A percentile compares a stretch with the other conserved stretches of the same genome.
Evolutionary conservation across 2,797 vertebrate species (phyloP).

Genomic region (Leptoclinus maculatus): DNA sequence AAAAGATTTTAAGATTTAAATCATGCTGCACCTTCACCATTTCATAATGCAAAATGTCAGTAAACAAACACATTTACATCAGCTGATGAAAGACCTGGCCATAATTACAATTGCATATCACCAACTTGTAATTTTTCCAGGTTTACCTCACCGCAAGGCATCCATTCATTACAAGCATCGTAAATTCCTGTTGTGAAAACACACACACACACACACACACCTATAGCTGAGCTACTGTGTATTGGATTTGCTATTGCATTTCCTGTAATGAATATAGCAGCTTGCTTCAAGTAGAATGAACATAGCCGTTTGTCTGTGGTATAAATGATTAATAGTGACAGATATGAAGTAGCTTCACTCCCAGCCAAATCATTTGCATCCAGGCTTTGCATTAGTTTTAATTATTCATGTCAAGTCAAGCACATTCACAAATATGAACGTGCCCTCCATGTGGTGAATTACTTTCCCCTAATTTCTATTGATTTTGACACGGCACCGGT

Average conservation of each 20-base stretch:
- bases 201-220: conserved; percentile 18
- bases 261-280: conserved; percentile 58
- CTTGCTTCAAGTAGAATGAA: conserved; percentile 62
- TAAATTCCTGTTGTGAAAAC: conserved; percentile 48
- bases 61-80: conserved; percentile 32
- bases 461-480: conserved; percentile 23
- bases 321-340: conserved; percentile 74
- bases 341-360: conserved; percentile 68
- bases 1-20: conserved; percentile 25
- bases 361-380: conserved; percentile 70
- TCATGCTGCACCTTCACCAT: background rate
- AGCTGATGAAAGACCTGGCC: conserved; percentile 42
- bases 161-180: conserved; percentile 43
- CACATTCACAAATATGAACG: conserved; percentile 59
- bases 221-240: conserved; percentile 31
- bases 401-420: conserved; percentile 67
- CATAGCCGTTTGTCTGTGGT: conserved; percentile 61
- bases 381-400: conserved; percentile 50
- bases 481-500: conserved; percentile 14
- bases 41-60: conserved; percentile 9
- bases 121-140: conserved; percentile 31
- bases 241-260: conserved; percentile 61
- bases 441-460: conserved; percentile 41
- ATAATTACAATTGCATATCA: conserved; percentile 56
- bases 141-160: conserved; percentile 22